Evolutionary conservation across 1,140 invertebrate species (phyloP).

Genomic region (Prorops nasuta): DNA sequence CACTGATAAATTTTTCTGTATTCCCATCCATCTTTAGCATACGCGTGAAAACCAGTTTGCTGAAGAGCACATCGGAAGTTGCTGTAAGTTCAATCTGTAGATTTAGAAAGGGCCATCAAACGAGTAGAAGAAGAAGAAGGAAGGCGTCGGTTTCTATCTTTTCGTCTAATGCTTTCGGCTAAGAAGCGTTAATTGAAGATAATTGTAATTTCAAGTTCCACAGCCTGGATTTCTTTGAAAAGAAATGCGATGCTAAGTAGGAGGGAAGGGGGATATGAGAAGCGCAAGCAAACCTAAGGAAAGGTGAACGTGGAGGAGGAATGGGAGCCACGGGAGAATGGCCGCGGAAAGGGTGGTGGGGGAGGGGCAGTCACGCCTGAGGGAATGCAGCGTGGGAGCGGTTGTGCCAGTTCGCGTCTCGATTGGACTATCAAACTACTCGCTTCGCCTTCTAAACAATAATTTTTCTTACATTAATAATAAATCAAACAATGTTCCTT

Average conservation of each 20-base stretch:
- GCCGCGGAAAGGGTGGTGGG: slow-evolving; percentile 8
- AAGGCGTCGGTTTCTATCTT: too few relatives aligned
- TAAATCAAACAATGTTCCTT: too few relatives aligned
- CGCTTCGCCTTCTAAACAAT: slow-evolving; percentile 18
- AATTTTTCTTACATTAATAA: too few relatives aligned
- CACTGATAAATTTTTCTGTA: too few relatives aligned
- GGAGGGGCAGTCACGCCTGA: slow-evolving; percentile 42
- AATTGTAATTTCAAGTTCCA: slow-evolving; percentile 24
- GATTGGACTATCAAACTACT: slow-evolving; percentile 39
- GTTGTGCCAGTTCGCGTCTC: slow-evolving; percentile 33
- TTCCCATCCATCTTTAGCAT: too few relatives aligned
- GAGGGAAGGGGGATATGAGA: slow-evolving; percentile 8
- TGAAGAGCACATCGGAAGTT: too few relatives aligned
- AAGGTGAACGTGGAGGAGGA: slow-evolving; percentile 23
- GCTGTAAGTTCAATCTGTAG: too few relatives aligned
- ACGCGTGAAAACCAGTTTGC: too few relatives aligned
- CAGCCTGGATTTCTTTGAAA: not conserved
- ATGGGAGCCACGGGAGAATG: slow-evolving; percentile 25
- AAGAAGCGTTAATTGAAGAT: slow-evolving; percentile 25
- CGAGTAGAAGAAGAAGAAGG: too few relatives aligned
- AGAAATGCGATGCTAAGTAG: not conserved
- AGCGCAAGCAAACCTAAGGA: slow-evolving; percentile 9
- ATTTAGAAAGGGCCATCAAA: too few relatives aligned
- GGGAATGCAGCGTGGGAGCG: slow-evolving; percentile 53
- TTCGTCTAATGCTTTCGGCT: too few relatives aligned